These are phyloP conservation scores for Aphelocoma californica DNA, from an alignment of 2,797 vertebrate genomes.

Conservation along the genomic window DNA sequence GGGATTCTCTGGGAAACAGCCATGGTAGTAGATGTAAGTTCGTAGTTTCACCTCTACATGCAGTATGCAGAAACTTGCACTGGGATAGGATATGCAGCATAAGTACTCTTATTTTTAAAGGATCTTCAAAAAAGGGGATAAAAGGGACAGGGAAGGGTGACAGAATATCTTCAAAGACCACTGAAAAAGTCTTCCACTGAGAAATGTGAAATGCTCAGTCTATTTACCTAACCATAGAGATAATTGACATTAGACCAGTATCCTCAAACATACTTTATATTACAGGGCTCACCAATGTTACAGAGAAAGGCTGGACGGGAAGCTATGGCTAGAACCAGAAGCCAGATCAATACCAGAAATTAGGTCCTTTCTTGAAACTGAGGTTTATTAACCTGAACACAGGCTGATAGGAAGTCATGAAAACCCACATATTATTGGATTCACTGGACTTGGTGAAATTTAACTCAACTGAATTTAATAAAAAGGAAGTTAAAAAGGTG, in stretches of 20 bases:
- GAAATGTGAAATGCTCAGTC: background rate
- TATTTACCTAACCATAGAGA: background rate
- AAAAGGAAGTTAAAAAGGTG: background rate
- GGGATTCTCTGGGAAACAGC: background rate
- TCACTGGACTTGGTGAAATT: background rate
- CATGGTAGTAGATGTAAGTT: background rate
- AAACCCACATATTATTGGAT: background rate
- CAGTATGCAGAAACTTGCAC: background rate
- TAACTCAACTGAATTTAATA: background rate
- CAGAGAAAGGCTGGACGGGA: background rate
- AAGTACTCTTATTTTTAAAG: background rate
- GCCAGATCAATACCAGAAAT: background rate
- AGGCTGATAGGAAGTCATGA: background rate
- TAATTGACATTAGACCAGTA: background rate
- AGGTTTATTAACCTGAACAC: background rate
- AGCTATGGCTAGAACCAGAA: background rate
- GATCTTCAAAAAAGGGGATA: background rate
- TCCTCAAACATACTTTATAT: background rate
- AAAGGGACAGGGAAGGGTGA: background rate
- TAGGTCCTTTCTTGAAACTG: background rate
- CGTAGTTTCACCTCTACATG: background rate
- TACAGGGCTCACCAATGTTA: background rate
- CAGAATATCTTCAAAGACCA: background rate
- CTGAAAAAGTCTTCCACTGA: background rate
- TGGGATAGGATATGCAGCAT: background rate